Base-by-base conservation (phyloP, 2,797 vertebrate species). In the Erithacus rubecula region DNA sequence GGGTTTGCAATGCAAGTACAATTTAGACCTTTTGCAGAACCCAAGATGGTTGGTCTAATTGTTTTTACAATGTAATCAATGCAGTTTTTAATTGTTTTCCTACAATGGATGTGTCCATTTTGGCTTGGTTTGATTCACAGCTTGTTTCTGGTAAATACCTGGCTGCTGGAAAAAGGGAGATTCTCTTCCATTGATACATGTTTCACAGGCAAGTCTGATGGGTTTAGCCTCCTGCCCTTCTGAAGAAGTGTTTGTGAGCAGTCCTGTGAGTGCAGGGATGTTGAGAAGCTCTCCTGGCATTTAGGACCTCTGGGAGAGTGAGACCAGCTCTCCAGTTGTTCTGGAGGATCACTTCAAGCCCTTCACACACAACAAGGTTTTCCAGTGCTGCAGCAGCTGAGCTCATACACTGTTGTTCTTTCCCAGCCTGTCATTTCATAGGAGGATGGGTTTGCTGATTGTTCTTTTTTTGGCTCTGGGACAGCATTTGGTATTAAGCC, bases 51-150 rank as follows among this genome's bases (percentile, higher is more conserved):
- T 72, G 95, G 92, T 96, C 96, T 93, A 69, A 92, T 94, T 95
- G 92, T 96, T 97, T 97, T 96, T 97, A 97, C 94, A 71, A 62
- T 95, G 84, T 97, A 96, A 94, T 97, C 96, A 74, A 95, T 90
- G 95, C 92, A 83, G 87, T 96, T 97, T 97, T 97, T 96, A 96
- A 96, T 96, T 94, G 95, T 96, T 96, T 94, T 95, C 90, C 90
- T 91, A 88, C 93, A 69, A 77, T 62, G 95, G 95, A 91, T 95
- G 83, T 96, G 90, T 94, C 95, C 86, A 55, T 92, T 94, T 94
- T 95, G 91, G 85, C 91, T 95, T 95, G 87, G 89, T 97, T 97
- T 96, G 94, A 93, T 83, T 96, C 94, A 90, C 90, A 91, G 93
- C 94, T 97, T 95, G 92, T 95, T 93, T 89, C 82, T 93, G 93